phyloP scores from a whole-genome alignment of 2,797 vertebrate species.

The Anableps anableps region DNA sequence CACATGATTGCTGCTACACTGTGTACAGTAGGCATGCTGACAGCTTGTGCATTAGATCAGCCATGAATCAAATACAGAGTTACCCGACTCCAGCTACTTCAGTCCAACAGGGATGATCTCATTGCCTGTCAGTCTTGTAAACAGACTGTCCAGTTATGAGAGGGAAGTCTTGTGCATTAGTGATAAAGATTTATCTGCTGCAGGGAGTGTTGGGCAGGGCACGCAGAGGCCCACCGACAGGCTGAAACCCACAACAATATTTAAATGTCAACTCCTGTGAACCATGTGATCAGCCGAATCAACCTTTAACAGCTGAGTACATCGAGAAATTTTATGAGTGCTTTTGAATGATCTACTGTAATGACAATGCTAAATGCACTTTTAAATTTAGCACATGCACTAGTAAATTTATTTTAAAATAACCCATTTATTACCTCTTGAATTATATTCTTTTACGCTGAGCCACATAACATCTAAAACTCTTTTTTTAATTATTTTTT shows the following conservation, averaged over 20 bases:
- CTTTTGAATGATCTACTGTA: not conserved
- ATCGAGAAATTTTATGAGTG: not conserved
- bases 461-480: not conserved
- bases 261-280: constrained; percentile 29
- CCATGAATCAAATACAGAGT: constrained; percentile 22
- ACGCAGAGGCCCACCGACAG: constrained; percentile 70
- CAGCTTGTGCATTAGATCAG: not conserved
- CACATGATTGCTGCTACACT: not conserved
- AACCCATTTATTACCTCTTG: not conserved
- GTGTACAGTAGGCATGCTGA: not conserved
- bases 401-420: not conserved
- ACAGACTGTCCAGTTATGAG: constrained; percentile 60
- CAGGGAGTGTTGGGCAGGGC: constrained; percentile 66
- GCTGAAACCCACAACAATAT: constrained; percentile 36
- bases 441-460: not conserved
- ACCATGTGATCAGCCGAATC: constrained; percentile 9
- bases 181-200: constrained; percentile 85
- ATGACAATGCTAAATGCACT: not conserved
- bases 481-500: no score
- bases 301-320: constrained; percentile 3
- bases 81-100: constrained; percentile 19
- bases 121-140: constrained; percentile 68
- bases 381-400: not conserved
- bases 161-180: constrained; percentile 71
- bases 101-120: constrained; percentile 3